Evolutionary conservation across 2,888 invertebrate species (phyloP), one percentile per base, ranked within the genome.

Genomic region (Aelia acuminata): DNA sequence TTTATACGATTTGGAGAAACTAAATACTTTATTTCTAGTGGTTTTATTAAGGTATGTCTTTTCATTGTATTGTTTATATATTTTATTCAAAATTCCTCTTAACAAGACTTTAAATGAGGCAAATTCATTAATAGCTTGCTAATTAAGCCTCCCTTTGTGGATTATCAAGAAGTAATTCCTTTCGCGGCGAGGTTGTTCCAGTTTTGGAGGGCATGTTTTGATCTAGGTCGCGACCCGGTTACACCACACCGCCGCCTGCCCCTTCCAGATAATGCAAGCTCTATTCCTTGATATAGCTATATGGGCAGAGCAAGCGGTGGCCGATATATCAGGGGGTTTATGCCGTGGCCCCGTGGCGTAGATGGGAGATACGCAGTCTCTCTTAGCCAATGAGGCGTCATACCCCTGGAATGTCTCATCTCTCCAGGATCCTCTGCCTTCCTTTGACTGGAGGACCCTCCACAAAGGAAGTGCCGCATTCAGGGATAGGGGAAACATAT

Each of bases 191-290:
- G 63, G n/a, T n/a, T 80, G 80, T 43, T 80, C 80, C 80, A 80
- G 80, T 43, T 80, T n/a, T 80, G 22, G 43, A 47, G 80, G 80
- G 43, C 43, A 80, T 47, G 80, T 47, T 80, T 43, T 47, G 39
- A 80, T 80, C 80, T 80, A 15, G 80, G 80, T 43, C 80, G 80
- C 80, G 80, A 43, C 80, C 80, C 15, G n/a, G 80, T 43, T 80
- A 70, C 80, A n/a, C 80, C 39, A 75, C 39, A 70, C 63, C 63
- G 35, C 63, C 35, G n/a, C 22, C 43, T 70, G n/a, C 22, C 43
- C 43, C 80, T 80, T n/a, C 43, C 43, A n/a, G 80, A 80, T 75
- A 75, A 75, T 22, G 75, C 75, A 39, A 75, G 39, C 80, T n/a
- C 43, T 80, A 47, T 43, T 43, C 43, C 22, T 80, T 43, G 80